A percentile compares a stretch with the other conserved stretches of the same genome.
phyloP scores from a whole-genome alignment of 2,113 vertebrate species.

The Catharus bicknelli region DNA sequence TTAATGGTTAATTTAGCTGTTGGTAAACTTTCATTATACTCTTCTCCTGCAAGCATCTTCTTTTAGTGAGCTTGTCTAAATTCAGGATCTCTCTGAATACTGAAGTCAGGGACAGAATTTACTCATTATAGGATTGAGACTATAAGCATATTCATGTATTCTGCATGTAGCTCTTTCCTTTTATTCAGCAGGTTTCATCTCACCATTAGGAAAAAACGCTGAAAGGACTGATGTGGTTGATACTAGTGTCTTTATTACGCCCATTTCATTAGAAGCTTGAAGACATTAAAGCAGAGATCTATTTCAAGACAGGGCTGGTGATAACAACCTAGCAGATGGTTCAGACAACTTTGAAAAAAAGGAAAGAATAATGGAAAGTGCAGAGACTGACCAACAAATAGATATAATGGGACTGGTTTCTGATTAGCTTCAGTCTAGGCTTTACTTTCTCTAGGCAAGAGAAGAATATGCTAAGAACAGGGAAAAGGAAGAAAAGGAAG shows the following conservation, averaged over 20 bases:
- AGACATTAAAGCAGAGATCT: background rate
- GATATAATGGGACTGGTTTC: background rate
- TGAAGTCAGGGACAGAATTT: background rate
- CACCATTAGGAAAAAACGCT: background rate
- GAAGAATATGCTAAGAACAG: background rate
- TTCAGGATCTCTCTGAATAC: background rate
- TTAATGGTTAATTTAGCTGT: slow-evolving; percentile 65
- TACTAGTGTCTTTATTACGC: background rate
- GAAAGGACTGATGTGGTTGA: background rate
- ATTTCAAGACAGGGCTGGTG: background rate
- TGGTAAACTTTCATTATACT: slow-evolving; percentile 60
- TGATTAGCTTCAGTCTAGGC: background rate
- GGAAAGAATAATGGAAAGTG: background rate
- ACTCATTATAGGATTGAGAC: background rate
- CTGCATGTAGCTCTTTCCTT: background rate
- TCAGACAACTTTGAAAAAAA: background rate
- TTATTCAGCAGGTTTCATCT: background rate
- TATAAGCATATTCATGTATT: background rate
- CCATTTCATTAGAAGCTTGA: background rate
- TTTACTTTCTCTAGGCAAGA: background rate
- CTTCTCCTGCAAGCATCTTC: slow-evolving; percentile 38
- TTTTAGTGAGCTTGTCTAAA: slow-evolving; percentile 13
- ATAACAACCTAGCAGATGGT: background rate
- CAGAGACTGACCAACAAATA: background rate
- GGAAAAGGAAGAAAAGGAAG: background rate